Base-by-base conservation (phyloP, 2,888 invertebrate species). In the Drosophila koepferae region DNA sequence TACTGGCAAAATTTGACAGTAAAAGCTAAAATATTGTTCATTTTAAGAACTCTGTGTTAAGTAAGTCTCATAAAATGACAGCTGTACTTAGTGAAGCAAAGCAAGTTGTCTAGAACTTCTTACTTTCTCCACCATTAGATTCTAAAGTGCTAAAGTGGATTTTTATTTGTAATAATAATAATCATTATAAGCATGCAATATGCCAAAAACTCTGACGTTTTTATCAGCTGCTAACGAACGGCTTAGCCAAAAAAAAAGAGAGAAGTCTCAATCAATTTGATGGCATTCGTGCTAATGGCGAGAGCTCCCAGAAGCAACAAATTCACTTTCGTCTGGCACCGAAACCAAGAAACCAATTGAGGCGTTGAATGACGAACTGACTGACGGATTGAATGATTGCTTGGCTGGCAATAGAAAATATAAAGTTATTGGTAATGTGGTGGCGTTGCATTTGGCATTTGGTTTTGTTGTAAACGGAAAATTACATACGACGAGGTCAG, bases 291-390 rank as follows among this genome's bases (percentile, higher is more conserved):
- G 86, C 62, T 63, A 49, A 31, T 56, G 70, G 74, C 62, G 69
- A 69, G 72, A 68, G 62, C 49, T n/a, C 62, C 62, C 58, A 63
- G 80, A 51, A 36, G 62, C 65, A 54, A 63, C 78, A 74, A 87
- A 79, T 87, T 82, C 82, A 81, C 87, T 82, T 82, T 82, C 87
- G 69, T 81, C 77, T 73, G 86, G 68, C 82, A 83, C 72, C 86
- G 84, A 83, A 86, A 77, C 84, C 86, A 72, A 81, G 75, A 81
- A 81, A 86, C 65, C 81, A 75, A 74, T 80, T 77, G 75, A 78
- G 78, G 81, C 81, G 69, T 71, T 66, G n/a, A 41, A 7, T 55
- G 55, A 40, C 28, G 28, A 28, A 28, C 54, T 20, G 18, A 23
- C 53, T 20, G 40, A 55, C n/a, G 28, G 55, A 55, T 36, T 41